A percentile compares a stretch with the other conserved stretches of the same genome.
Conservation (phyloP, 2,113 vertebrate genomes). For the Catharus bicknelli region DNA sequence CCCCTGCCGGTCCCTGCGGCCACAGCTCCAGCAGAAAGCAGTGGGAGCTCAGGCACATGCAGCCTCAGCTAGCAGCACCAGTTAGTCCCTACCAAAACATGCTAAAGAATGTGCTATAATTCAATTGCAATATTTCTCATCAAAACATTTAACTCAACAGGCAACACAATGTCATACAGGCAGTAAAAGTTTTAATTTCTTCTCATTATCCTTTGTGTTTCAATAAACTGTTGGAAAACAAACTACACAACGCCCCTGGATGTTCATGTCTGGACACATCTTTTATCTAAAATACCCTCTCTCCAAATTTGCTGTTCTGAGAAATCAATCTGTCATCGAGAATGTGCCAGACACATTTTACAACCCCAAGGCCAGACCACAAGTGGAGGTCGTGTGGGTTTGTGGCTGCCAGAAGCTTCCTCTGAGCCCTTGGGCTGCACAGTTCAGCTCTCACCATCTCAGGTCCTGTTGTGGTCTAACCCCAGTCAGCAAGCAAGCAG, state of each 20-base stretch:
- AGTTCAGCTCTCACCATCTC: background rate
- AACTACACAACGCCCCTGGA: background rate
- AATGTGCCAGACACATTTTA: background rate
- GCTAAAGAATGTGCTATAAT: background rate
- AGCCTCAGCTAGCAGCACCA: background rate
- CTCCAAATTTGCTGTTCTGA: background rate
- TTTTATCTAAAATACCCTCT: background rate
- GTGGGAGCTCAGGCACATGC: background rate
- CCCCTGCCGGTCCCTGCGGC: background rate
- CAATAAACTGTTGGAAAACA: background rate
- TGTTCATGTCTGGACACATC: background rate
- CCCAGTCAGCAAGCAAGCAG: background rate
- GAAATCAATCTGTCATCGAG: background rate
- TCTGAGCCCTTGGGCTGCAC: background rate
- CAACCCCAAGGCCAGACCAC: rapidly evolving
- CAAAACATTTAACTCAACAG: background rate
- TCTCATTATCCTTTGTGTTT: background rate
- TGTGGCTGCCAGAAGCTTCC: background rate
- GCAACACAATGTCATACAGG: background rate
- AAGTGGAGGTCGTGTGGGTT: rapidly evolving
- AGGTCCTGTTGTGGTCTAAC: background rate
- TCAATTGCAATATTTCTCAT: background rate
- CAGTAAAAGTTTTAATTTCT: background rate
- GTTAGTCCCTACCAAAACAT: background rate
- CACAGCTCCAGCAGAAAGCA: background rate